Evolutionary conservation across 2,797 vertebrate species (phyloP), one percentile per base, ranked within the genome.

Genomic region (Sebastes vulpes): DNA sequence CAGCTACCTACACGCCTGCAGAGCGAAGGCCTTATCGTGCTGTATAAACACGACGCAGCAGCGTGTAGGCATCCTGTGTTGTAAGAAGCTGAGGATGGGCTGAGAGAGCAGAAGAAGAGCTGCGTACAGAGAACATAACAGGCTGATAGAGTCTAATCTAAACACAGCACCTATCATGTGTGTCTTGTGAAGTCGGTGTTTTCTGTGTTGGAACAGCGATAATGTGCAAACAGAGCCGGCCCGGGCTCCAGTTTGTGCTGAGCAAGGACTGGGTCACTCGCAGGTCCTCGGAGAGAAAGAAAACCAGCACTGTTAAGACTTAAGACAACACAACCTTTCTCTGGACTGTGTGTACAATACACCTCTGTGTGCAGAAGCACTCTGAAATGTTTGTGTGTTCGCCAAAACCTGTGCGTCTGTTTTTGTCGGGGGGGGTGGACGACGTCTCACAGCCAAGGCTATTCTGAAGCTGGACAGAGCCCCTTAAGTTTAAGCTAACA

Each of bases 251-350:
- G 70, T 79, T 84, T 81, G 84, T 84, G 90, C 88, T 83, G 82
- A 89, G 82, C 69, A 58, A 84, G 89, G 35, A 91, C 58, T 25
- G 46, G 78, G 85, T 82, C 83, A 48, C 88, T 81, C 81, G 14
- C 88, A 64, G 81, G 82, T 88, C 88, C 89, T 78, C 66, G 0
- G 28, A 79, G 83, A 85, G 91, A 89, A 93, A 93, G 90, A 90
- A 89, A 90, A 94, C 88, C 91, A 88, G 57, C 1, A 6, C 84
- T 68, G 88, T 68, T 86, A 84, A 88, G 81, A 87, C 84, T 83
- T 80, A 82, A 92, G 84, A 91, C 93, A 93, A 91, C 92, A 91
- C 83, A 66, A 76, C 69, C 90, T 84, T 81, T 86, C 85, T 92
- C 46, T 81, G 42, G 81, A 81, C 77, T 20, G 59, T 66, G 85